phyloP scores from a whole-genome alignment of 35 echinoderm and acorn worm species.

The Ophiothrix spiculata region DNA sequence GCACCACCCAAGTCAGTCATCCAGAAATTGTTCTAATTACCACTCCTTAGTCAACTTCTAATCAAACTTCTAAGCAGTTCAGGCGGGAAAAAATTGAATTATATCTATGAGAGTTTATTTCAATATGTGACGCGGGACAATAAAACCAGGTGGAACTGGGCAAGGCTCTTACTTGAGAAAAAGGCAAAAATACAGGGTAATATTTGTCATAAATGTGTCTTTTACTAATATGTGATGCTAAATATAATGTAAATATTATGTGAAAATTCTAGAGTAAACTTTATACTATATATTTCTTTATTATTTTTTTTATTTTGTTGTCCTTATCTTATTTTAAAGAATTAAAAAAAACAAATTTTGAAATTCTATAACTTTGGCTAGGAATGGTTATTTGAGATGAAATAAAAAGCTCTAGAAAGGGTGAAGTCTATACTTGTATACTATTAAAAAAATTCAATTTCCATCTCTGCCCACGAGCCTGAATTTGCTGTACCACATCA shows the following conservation, averaged over 20 bases:
- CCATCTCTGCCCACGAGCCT: neutral
- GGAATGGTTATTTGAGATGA: neutral
- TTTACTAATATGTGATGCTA: neutral
- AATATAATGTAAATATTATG: neutral
- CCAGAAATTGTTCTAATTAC: no score
- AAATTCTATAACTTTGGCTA: neutral
- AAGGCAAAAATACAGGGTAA: neutral
- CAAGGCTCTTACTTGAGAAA: neutral
- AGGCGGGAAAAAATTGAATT: no score
- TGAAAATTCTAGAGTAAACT: neutral
- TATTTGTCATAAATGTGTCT: neutral
- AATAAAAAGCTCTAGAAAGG: neutral
- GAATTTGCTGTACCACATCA: neutral
- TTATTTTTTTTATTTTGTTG: neutral
- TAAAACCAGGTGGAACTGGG: neutral
- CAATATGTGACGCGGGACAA: neutral
- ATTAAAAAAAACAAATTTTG: neutral
- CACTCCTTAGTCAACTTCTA: no score
- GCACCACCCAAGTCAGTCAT: no score
- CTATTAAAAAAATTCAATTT: neutral
- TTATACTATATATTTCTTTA: neutral
- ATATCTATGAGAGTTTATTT: no score
- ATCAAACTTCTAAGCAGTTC: no score
- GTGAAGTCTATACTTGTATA: neutral
- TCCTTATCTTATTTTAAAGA: neutral